Evolutionary conservation across 1,140 invertebrate genomes (phyloP), one percentile per base, ranked within the genome.

Genomic region (Saccostrea echinata): DNA sequence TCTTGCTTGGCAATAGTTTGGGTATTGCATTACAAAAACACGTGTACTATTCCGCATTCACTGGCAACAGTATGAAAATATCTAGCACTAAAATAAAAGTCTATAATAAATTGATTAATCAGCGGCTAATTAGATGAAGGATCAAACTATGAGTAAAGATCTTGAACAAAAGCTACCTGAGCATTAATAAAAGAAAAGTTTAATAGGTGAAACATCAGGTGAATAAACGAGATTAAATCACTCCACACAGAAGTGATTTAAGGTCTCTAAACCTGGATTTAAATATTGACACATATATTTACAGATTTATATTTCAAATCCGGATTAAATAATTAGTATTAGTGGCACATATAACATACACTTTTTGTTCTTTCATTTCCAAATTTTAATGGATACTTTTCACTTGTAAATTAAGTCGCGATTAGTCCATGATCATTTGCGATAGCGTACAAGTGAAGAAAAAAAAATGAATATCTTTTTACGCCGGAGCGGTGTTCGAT

Each of bases 291-390:
- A 76, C 68, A 76, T 30, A 76, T 76, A 76, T 76, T 61, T 61
- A 16, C 13, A 35, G 68, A 76, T 76, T 76, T 24, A 76, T 30
- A 12, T 33, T 76, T 76, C 33, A 76, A 76, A 76, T 76, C 24
- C 12, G 27, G 68, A 76, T 76, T 76, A 76, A 76, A 76, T 16
- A 16, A 76, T 76, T 35, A 76, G 27, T 24, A 76, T 43, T 64
- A 76, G 68, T 16, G 27, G 16, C 18, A 61, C 55, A 21, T n/a
- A 21, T 61, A 61, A 61, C 55, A 61, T 21, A 61, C 16, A 61
- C 16, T 6, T 18, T 61, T 76, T 33, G 24, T 76, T 64, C 57
- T 24, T 64, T 24, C 18, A 64, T 1, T n/a, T 64, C 24, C 27
- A 13, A 76, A 30, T 76, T 76, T 18, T 76, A 76, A 35, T 76